These are phyloP conservation scores for Oryzias curvinotus DNA, from an alignment of 2,113 vertebrate species.

Conservation along the genomic window DNA sequence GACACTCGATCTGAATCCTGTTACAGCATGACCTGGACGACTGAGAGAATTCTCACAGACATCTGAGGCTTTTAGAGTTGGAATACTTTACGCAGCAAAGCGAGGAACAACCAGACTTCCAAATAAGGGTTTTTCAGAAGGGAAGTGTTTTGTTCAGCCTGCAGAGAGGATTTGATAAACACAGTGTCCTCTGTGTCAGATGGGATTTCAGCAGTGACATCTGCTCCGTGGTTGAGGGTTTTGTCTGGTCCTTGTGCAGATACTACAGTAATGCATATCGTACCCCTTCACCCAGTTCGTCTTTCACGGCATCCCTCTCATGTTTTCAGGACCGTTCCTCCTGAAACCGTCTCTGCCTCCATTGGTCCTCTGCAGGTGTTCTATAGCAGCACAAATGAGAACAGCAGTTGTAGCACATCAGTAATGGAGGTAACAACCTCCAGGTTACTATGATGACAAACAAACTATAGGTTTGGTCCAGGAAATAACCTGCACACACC, in stretches of 20 bases:
- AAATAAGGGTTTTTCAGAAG: too few relatives aligned
- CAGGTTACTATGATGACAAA: not conserved
- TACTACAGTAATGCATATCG: not conserved
- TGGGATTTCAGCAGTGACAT: not conserved
- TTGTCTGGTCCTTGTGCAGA: not conserved
- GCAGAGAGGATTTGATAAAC: too few relatives aligned
- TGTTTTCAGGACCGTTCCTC: not conserved
- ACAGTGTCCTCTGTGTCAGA: too few relatives aligned
- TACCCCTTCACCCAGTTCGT: slow-evolving; percentile 1
- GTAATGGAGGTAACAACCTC: not conserved
- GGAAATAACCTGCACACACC: not conserved
- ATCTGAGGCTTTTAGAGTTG: too few relatives aligned
- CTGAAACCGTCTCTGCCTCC: not conserved
- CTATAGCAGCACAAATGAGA: not conserved
- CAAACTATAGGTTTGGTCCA: not conserved
- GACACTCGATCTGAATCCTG: too few relatives aligned
- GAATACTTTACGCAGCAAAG: too few relatives aligned
- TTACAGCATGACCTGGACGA: too few relatives aligned
- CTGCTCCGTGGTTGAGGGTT: not conserved
- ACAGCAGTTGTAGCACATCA: not conserved
- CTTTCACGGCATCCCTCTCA: not conserved
- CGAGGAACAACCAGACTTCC: too few relatives aligned
- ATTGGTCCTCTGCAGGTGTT: not conserved
- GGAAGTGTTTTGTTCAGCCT: too few relatives aligned
- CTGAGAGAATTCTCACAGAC: too few relatives aligned